Evolutionary conservation across 2,797 vertebrate species (phyloP), one percentile per base, ranked within the genome.

Genomic region (Tragelaphus oryx): DNA sequence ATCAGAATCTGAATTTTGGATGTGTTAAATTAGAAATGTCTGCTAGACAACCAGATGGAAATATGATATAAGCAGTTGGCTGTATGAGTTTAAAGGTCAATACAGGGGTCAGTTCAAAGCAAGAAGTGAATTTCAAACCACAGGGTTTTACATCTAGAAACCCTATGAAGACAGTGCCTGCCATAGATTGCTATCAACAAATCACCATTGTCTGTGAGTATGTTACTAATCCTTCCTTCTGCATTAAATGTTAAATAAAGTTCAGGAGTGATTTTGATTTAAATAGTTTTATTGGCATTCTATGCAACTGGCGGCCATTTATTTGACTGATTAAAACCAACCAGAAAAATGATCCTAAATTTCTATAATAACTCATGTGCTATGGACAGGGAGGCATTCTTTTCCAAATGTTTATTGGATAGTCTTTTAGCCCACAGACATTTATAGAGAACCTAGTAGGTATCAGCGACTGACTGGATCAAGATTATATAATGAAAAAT

Each of bases 401-500:
- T 96, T 94, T 89, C 41, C 74, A 86, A 50, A 76, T 50, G 20
- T 74, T 87, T 95, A 46, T 80, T 68, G 48, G 57, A 22, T 76
- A 44, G 46, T 81, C 37, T 94, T 95, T 96, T 76, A 81, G 18
- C 54, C 60, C 89, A 57, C 8, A 89, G 81, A 89, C 55, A 93
- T 91, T 97, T 89, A 83, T 71, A 89, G 75, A 93, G 95, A 93
- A 26, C 37, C 18, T 75, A 65, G 89, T 95, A 37, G 50, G 9
- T 76, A 13, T 62, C 79, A 89, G n/a, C 11, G 11, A 52, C 55
- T 13, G 28, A 89, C 84, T 71, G 2, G 46, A 91, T 50, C 41
- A 57, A 94, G 80, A 91, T 94, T 94, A 71, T n/a, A 28, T 48
- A 84, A 93, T 91, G 48, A 87, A 91, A 93, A 65, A 71, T 62